Evolutionary conservation across 1,140 invertebrate genomes (phyloP), one percentile per base, ranked within the genome.

Genomic region (Chionoecetes opilio): DNA sequence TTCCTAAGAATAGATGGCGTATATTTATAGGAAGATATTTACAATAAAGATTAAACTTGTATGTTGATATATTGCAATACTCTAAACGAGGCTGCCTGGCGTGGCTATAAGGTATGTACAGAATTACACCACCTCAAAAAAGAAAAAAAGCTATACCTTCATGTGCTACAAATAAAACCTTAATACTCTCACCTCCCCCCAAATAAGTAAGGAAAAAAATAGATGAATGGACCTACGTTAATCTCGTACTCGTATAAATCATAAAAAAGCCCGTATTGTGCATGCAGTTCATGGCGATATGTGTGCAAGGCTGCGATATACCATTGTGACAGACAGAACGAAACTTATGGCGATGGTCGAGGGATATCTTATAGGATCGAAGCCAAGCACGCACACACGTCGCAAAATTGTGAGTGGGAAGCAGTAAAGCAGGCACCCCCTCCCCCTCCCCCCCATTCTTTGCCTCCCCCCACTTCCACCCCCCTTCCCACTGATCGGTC

Each of bases 241-340:
- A 75, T 75, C 6, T n/a, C 63, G 21, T 3, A 75, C 63, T 75
- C 63, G 21, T 75, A 75, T 75, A 75, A n/a, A 75, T 75, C 63
- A 21, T 26, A n/a, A n/a, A n/a, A 26, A 26, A 26, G 63, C n/a
- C 21, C n/a, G 63, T 26, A 5, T 75, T 26, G 63, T 75, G 63
- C 63, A n/a, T 75, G n/a, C 21, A 75, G n/a, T 75, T 75, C n/a
- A 75, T n/a, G 21, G 63, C 63, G 63, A 75, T 75, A 75, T 75
- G 63, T n/a, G 63, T 5, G 1, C n/a, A 26, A 8, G 63, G 11
- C n/a, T 75, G 21, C 6, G 63, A 21, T 75, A 21, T 75, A 75
- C 63, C n/a, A 75, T 75, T 75, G n/a, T 75, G 63, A 26, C n/a
- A 5, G 11, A n/a, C 63, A 75, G 11, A n/a, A 3, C 21, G 63